Evolutionary conservation across 2,113 vertebrate genomes (phyloP).

Genomic region (Bubalus kerabau): DNA sequence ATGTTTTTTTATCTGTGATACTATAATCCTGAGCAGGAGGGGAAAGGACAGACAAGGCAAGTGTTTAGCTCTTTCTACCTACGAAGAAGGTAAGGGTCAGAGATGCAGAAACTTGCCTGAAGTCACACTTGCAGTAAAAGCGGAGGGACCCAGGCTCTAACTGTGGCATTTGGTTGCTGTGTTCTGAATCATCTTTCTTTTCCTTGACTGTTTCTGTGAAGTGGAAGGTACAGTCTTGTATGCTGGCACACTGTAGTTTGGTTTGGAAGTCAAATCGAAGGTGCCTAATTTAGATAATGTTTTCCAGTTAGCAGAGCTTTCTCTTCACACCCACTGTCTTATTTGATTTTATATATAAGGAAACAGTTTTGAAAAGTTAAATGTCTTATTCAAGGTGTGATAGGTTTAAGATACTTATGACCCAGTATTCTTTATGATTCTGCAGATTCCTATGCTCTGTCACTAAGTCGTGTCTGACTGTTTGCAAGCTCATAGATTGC

Average conservation of each 20-base stretch:
- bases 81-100: not conserved
- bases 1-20: not conserved
- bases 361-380: not conserved
- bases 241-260: not conserved
- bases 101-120: not conserved
- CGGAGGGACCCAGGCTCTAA: not conserved
- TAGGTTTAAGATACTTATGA: not conserved
- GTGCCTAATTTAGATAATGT: not conserved
- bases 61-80: not conserved
- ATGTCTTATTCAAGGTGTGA: not conserved
- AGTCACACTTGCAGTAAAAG: not conserved
- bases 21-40: not conserved
- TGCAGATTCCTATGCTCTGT: not conserved
- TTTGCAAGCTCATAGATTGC: not conserved
- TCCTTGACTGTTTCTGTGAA: not conserved
- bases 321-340: not conserved
- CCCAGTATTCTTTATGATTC: not conserved
- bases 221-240: not conserved
- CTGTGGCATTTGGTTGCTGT: not conserved
- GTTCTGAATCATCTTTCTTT: not conserved
- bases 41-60: not conserved
- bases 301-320: not conserved
- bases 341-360: not conserved
- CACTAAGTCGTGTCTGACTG: not conserved
- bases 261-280: not conserved